Conservation (phyloP, 2,797 vertebrate genomes). For the Enteromius argenteus region DNA sequence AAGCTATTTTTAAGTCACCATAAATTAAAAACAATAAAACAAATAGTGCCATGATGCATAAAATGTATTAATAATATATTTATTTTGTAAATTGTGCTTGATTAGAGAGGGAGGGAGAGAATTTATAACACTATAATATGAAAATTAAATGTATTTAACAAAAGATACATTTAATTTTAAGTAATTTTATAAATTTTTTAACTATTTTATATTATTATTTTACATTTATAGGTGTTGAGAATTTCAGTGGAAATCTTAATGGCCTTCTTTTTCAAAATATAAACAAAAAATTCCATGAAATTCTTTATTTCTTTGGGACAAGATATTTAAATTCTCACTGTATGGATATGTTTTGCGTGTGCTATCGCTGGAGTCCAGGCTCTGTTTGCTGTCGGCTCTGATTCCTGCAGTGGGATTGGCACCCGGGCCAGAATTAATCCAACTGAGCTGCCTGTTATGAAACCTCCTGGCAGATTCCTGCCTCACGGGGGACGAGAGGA, state of each 20-base stretch:
- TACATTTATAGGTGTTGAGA: background rate
- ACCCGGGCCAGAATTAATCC: slow-evolving; percentile 68
- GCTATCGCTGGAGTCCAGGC: slow-evolving; percentile 15
- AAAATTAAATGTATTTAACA: no score
- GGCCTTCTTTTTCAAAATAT: background rate
- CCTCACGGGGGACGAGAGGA: slow-evolving; percentile 60
- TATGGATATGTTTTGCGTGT: background rate
- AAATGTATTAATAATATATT: no score
- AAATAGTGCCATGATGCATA: no score
- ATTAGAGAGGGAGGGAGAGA: no score
- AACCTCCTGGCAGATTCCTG: slow-evolving; percentile 70
- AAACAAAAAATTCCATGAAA: background rate
- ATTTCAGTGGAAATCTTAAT: background rate
- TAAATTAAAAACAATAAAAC: no score
- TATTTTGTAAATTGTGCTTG: no score
- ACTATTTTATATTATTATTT: background rate
- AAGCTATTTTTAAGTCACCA: no score
- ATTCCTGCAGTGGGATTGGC: slow-evolving; percentile 62
- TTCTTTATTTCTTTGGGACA: background rate
- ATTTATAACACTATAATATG: no score
- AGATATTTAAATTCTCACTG: background rate
- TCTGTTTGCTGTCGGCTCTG: slow-evolving; percentile 32
- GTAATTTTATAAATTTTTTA: no score
- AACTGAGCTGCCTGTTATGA: slow-evolving; percentile 70
- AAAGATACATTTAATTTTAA: no score